phyloP scores from a whole-genome alignment of 2,113 vertebrate genomes.

The Heptranchias perlo region DNA sequence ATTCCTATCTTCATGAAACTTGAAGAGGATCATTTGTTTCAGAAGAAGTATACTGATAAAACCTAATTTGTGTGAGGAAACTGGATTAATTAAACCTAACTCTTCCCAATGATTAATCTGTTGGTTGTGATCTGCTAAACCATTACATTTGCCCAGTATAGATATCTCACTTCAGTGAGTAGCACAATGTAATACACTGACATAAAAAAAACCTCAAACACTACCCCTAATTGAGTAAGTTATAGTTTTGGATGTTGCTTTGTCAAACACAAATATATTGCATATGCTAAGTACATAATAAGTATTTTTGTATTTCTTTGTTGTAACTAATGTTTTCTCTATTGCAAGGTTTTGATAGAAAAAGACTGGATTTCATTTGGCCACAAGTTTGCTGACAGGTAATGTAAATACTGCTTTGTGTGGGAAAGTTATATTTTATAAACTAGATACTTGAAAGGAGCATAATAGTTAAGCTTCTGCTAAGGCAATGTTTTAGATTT shows the following conservation, averaged over 20 bases:
- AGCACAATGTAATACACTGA: neutral
- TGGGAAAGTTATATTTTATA: neutral
- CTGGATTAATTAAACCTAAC: neutral
- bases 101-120: neutral
- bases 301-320: neutral
- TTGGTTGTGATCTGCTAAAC: neutral
- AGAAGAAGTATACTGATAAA: neutral
- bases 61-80: neutral
- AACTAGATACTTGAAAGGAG: neutral
- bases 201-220: neutral
- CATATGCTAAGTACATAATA: neutral
- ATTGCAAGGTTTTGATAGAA: conserved; percentile 83
- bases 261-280: neutral
- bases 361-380: conserved; percentile 99
- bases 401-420: conserved; percentile 39
- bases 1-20: neutral
- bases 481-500: neutral
- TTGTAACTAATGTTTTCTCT: conserved; percentile 39
- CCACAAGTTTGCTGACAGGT: conserved; percentile 98
- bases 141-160: neutral
- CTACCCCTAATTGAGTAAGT: neutral
- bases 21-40: neutral
- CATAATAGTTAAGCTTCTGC: neutral
- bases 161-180: neutral
- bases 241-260: neutral